Evolutionary conservation across 2,888 invertebrate genomes (phyloP).

Genomic region (Dioctria rufipes): DNA sequence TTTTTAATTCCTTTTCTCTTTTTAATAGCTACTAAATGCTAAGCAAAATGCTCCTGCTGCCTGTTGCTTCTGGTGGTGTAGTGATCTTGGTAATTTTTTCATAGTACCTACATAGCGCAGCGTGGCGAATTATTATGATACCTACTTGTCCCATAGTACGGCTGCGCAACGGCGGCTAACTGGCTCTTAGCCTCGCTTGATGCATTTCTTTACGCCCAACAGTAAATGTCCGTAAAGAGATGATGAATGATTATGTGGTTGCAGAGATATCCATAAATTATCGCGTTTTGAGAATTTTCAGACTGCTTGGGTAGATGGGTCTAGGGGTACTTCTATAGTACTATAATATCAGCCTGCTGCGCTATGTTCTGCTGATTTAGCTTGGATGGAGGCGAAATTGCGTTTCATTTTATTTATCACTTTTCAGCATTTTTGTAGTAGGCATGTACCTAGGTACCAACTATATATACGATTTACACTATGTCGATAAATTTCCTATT

Average conservation of each 20-base stretch:
- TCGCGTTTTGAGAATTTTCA: conserved; percentile 24
- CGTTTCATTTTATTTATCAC: conserved; percentile 36
- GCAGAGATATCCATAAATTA: conserved; percentile 50
- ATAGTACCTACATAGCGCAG: too few relatives aligned
- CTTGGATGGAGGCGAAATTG: conserved; percentile 17
- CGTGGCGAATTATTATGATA: too few relatives aligned
- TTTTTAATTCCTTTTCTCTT: too few relatives aligned
- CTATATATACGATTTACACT: not conserved
- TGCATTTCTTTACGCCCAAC: conserved; percentile 33
- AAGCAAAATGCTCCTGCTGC: not conserved
- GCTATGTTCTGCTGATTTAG: too few relatives aligned
- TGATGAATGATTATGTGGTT: conserved; percentile 49
- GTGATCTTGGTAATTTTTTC: not conserved
- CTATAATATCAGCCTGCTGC: not conserved
- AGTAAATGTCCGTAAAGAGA: conserved; percentile 22
- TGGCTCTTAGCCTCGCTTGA: not conserved
- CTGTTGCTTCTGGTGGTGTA: not conserved
- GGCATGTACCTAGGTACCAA: not conserved
- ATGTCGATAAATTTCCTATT: conserved; percentile 14
- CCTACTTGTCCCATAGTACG: too few relatives aligned
- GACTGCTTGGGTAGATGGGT: conserved; percentile 47
- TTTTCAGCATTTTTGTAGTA: conserved; percentile 22
- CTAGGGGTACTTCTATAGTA: not conserved
- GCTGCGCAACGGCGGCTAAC: not conserved
- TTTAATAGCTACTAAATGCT: too few relatives aligned